Evolutionary conservation across 2,113 vertebrate species (phyloP).

Genomic region (Colinus virginianus): DNA sequence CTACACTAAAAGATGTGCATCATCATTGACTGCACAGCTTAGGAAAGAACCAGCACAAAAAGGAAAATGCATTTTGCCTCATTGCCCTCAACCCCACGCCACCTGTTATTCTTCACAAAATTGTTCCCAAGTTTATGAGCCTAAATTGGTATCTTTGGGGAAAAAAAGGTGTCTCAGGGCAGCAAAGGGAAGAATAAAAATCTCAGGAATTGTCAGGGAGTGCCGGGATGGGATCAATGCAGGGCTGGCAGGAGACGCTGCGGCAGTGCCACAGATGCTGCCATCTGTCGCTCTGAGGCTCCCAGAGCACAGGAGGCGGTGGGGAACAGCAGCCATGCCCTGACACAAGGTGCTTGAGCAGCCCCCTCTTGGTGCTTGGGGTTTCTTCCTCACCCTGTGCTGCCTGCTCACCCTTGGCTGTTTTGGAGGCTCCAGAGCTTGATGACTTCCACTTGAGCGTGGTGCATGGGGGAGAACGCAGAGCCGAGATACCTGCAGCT

Average conservation of each 20-base stretch:
- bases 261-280: background rate
- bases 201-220: background rate
- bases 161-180: background rate
- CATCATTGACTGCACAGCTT: slow-evolving; percentile 12
- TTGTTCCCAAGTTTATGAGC: background rate
- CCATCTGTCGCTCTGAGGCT: slow-evolving; percentile 45
- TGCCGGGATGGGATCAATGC: background rate
- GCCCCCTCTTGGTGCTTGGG: fast-evolving
- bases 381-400: background rate
- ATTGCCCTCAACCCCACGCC: background rate
- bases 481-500: background rate
- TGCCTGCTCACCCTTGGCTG: background rate
- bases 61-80: slow-evolving; percentile 23
- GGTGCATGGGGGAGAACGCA: background rate
- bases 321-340: background rate
- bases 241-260: background rate
- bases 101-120: slow-evolving; percentile 27
- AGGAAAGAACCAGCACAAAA: slow-evolving; percentile 11
- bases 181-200: slow-evolving; percentile 6
- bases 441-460: fast-evolving
- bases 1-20: slow-evolving; percentile 17
- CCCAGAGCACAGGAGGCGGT: background rate
- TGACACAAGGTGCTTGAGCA: fast-evolving
- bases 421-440: background rate
- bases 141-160: slow-evolving; percentile 19